Conservation (phyloP, 2,888 invertebrate genomes). For the Scaptodrosophila latifasciaeformis region DNA sequence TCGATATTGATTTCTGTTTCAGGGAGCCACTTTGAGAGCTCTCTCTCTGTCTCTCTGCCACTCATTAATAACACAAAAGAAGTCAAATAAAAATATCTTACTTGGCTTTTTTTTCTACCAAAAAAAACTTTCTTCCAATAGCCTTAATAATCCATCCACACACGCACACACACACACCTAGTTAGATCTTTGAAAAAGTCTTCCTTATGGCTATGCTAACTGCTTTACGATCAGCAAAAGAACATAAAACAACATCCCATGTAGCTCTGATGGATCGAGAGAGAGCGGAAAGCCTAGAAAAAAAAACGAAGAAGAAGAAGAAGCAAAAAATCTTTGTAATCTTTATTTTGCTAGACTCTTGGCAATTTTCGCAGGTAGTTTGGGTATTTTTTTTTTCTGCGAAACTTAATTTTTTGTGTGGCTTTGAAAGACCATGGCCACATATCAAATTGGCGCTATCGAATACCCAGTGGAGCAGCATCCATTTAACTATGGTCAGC, state of each 20-base stretch:
- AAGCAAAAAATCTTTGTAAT: constrained; percentile 10
- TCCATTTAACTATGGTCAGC: too few relatives aligned
- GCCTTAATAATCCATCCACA: too few relatives aligned
- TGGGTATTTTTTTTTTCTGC: constrained; percentile 41
- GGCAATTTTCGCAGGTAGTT: constrained; percentile 43
- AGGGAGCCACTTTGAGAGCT: constrained; percentile 2
- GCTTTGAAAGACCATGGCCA: constrained; percentile 30
- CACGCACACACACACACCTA: too few relatives aligned
- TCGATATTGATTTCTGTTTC: constrained; percentile 57
- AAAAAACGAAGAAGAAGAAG: neutral
- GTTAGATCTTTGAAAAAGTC: too few relatives aligned
- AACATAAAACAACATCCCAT: constrained; percentile 38
- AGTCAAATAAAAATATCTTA: constrained; percentile 19
- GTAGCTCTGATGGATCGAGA: constrained; percentile 3
- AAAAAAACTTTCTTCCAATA: too few relatives aligned
- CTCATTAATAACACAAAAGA: constrained; percentile 24
- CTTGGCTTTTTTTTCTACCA: too few relatives aligned
- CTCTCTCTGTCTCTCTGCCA: constrained; percentile 25
- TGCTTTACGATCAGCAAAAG: constrained; percentile 47
- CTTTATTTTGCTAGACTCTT: constrained; percentile 5
- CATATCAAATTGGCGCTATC: constrained; percentile 66
- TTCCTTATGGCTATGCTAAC: constrained; percentile 43
- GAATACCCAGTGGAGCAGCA: constrained; percentile 54
- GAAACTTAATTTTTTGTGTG: constrained; percentile 62
- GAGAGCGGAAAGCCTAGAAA: neutral